Percentiles rank a stretch among this genome's conserved stretches.
phyloP scores from a whole-genome alignment of 2,113 vertebrate genomes.

The Elanus axillaris region DNA sequence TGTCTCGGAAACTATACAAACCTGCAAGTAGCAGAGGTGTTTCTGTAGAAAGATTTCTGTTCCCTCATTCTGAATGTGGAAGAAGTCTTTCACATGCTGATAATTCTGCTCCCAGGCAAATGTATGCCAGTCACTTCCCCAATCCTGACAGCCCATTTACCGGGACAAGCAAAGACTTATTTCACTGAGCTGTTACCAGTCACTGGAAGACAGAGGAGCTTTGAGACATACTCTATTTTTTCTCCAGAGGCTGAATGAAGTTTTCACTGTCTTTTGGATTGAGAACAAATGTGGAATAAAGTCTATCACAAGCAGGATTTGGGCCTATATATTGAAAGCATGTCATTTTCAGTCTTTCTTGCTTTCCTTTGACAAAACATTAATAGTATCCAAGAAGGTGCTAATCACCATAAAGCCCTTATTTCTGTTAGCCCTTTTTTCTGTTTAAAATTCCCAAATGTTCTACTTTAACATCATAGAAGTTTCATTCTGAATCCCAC shows the following conservation, averaged over 20 bases:
- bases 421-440: not conserved
- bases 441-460: slow-evolving; percentile 25
- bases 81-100: not conserved
- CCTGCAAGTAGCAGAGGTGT: not conserved
- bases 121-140: not conserved
- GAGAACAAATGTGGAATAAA: not conserved
- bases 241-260: not conserved
- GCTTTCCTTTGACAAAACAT: not conserved
- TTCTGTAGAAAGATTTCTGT: not conserved
- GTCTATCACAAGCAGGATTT: not conserved
- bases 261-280: not conserved
- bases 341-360: not conserved
- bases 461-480: slow-evolving; percentile 19
- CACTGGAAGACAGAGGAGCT: not conserved
- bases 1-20: not conserved
- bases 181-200: not conserved
- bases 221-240: not conserved
- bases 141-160: not conserved
- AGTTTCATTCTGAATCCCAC: slow-evolving; percentile 26
- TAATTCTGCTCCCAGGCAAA: not conserved
- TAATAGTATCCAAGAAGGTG: not conserved
- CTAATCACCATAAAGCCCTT: not conserved
- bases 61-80: not conserved
- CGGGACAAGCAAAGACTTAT: not conserved
- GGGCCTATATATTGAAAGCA: not conserved